Conservation (phyloP, 2,797 vertebrate genomes). For the Telmatherina bonti region DNA sequence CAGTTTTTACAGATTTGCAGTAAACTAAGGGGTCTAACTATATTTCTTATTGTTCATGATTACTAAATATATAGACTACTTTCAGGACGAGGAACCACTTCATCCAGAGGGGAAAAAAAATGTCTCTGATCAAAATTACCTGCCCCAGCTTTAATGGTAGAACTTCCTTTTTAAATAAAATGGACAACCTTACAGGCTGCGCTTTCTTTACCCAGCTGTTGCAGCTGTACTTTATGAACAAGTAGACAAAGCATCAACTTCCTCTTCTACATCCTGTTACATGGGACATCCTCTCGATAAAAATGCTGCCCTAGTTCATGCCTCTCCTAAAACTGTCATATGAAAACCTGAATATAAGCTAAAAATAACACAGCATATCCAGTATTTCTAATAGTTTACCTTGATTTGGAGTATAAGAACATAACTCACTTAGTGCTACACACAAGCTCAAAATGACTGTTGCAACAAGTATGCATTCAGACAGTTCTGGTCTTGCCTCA, state of each 20-base stretch:
- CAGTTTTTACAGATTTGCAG: too few relatives aligned
- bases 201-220: constrained; percentile 11
- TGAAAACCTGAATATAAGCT: neutral
- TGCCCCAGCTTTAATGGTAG: too few relatives aligned
- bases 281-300: neutral
- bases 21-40: too few relatives aligned
- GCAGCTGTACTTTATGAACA: neutral
- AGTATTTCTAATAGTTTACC: neutral
- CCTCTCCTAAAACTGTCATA: neutral
- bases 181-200: neutral
- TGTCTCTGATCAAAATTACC: too few relatives aligned
- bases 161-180: too few relatives aligned
- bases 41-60: too few relatives aligned
- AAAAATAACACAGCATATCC: neutral
- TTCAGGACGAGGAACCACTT: too few relatives aligned
- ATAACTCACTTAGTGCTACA: constrained; percentile 10
- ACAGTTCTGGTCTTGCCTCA: constrained; percentile 3
- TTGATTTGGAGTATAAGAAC: neutral
- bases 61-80: too few relatives aligned
- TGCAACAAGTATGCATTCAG: constrained; percentile 18
- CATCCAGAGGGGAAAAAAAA: too few relatives aligned
- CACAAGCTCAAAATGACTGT: constrained; percentile 7
- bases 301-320: neutral
- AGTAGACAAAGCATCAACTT: constrained; percentile 32
- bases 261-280: constrained; percentile 55